Evolutionary conservation across 2,113 vertebrate species (phyloP).

Genomic region (Aphelocoma coerulescens): DNA sequence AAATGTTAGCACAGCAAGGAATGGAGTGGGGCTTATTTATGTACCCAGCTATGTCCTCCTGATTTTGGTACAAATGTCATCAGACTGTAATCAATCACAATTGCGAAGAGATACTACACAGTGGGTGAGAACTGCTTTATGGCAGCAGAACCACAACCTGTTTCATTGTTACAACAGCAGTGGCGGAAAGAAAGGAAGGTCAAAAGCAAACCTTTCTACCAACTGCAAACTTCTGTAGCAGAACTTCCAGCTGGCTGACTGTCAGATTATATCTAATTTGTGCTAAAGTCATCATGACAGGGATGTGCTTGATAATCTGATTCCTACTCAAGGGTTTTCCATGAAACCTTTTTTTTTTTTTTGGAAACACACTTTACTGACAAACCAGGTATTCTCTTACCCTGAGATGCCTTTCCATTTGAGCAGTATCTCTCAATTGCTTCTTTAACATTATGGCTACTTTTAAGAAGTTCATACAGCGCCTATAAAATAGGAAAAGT

Average conservation of each 20-base stretch:
- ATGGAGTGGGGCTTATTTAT: not conserved
- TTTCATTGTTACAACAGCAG: not conserved
- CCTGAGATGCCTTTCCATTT: constrained; percentile 84
- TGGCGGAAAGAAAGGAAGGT: not conserved
- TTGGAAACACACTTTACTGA: not conserved
- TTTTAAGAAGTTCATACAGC: constrained; percentile 89
- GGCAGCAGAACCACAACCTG: not conserved
- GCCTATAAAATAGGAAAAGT: constrained; percentile 75
- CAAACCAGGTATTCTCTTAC: constrained; percentile 62
- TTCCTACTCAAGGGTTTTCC: not conserved
- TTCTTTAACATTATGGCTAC: constrained; percentile 87
- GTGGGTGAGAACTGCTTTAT: not conserved
- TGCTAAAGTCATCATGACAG: not conserved
- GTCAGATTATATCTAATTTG: not conserved
- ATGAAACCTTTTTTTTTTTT: not conserved
- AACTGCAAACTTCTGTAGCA: not conserved
- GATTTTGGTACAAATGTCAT: not conserved
- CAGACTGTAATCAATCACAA: not conserved
- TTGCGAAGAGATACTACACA: not conserved
- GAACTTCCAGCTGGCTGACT: not conserved
- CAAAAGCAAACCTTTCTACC: not conserved
- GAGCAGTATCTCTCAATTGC: constrained; percentile 86
- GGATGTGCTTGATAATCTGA: not conserved
- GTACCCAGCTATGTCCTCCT: not conserved
- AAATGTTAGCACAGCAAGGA: not conserved